Evolutionary conservation across 2,888 invertebrate species (phyloP), one percentile per base, ranked within the genome.

Genomic region (Drosophila fungiperda): DNA sequence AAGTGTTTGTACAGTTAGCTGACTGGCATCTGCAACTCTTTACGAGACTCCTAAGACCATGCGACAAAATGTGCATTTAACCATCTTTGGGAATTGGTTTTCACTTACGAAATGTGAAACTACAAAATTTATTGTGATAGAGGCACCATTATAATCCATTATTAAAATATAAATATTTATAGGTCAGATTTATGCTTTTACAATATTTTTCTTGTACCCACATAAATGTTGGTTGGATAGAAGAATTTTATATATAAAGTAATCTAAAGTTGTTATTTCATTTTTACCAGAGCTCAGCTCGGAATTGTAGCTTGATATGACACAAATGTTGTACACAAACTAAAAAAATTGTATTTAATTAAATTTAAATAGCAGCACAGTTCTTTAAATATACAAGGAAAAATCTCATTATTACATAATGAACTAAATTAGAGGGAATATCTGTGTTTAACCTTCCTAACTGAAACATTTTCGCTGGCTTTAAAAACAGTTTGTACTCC

Each of bases 1-100:
- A 72, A 63, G 57, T 72, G 62, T 52, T 26, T 55, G 59, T 55
- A 60, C 61, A 50, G 48, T 62, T 55, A 48, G 64, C 55, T 74
- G 78, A 45, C 53, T 36, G 60, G 58, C 71, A 63, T 59, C 33
- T 61, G 57, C 33, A 33, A 33, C 26, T 20, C 42, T n/a, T 38
- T 49, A 1, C 33, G 45, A 45, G 7, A 15, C 33, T 32, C 26
- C 53, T 23, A 6, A 42, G 55, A 77, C 61, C 50, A 48, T 73
- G 58, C 45, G 38, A 49, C 50, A 38, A 42, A 52, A 63, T 60
- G 35, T 57, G 49, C 26, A 12, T 38, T 42, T 68, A 68, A 35
- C 32, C 45, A 17, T 40, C 26, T 20, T 11, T 36, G 53, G 62
- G 48, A 57, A 59, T 59, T 59, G 38, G 29, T 50, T 63, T 52